Percentiles rank a stretch among this genome's conserved stretches.
Evolutionary conservation across 2,113 vertebrate species (phyloP).

Genomic region (Ia io): DNA sequence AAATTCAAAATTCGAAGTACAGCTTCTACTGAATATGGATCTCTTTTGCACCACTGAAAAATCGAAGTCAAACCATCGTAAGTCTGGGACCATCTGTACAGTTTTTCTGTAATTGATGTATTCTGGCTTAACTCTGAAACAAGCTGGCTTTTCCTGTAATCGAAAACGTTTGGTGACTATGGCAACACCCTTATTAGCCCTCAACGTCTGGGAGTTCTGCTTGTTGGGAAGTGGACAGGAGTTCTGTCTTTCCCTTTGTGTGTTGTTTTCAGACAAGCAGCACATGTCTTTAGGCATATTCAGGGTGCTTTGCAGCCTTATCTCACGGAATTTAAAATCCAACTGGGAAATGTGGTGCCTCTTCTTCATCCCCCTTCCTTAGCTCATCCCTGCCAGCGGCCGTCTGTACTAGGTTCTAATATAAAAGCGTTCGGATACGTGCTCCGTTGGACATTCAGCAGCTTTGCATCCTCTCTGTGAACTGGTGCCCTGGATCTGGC

Average conservation of each 20-base stretch:
- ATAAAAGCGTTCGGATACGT: not conserved
- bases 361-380: not conserved
- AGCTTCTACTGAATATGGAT: not conserved
- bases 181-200: not conserved
- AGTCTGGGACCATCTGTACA: not conserved
- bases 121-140: conserved; percentile 8
- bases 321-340: not conserved
- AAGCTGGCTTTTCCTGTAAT: not conserved
- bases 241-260: not conserved
- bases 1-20: not conserved
- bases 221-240: not conserved
- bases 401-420: not conserved
- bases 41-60: not conserved
- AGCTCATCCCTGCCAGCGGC: not conserved
- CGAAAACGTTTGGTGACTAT: conserved; percentile 23
- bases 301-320: not conserved
- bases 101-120: conserved; percentile 10
- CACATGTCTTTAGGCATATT: not conserved
- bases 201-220: not conserved
- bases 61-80: not conserved
- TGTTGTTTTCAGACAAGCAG: not conserved
- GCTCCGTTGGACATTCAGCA: not conserved
- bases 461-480: not conserved
- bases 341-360: not conserved
- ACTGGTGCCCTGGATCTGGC: not conserved